Percentiles rank a stretch among this genome's conserved stretches.
Conservation (phyloP, 1,140 invertebrate genomes). For the Gryon sp. region DNA sequence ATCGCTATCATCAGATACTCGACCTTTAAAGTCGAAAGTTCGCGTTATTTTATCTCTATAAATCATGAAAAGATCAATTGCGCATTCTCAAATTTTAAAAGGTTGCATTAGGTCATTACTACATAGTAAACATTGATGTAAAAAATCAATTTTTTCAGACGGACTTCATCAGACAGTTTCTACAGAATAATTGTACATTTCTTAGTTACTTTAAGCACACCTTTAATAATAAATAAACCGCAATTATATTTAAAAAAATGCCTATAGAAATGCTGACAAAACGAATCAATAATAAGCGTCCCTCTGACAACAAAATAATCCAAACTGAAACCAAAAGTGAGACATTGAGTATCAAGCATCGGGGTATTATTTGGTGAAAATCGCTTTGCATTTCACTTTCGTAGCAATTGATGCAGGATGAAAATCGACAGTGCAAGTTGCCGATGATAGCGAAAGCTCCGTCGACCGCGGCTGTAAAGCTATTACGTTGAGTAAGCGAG, state of each 20-base stretch:
- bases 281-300: no score
- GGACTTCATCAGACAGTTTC: no score
- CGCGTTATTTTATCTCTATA: constrained; percentile 72
- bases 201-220: no score
- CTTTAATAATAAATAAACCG: no score
- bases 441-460: constrained; percentile 77
- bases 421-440: constrained; percentile 76
- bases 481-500: constrained; percentile 67
- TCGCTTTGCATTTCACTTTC: constrained; percentile 51
- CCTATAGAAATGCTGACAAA: no score
- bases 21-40: constrained; percentile 78
- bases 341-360: neutral
- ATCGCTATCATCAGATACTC: constrained; percentile 62
- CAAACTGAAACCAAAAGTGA: constrained; percentile 24
- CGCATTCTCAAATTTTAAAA: constrained; percentile 39
- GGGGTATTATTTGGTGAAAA: constrained; percentile 30
- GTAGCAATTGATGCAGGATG: constrained; percentile 36
- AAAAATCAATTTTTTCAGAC: no score
- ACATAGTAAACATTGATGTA: no score
- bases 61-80: constrained; percentile 74
- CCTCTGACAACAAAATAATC: no score
- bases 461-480: constrained; percentile 71
- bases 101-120: constrained; percentile 4
- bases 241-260: no score
- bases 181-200: no score